Percentiles rank a stretch among this genome's conserved stretches.
Conservation (phyloP, 2,797 vertebrate species). For the Neosalanx taihuensis region DNA sequence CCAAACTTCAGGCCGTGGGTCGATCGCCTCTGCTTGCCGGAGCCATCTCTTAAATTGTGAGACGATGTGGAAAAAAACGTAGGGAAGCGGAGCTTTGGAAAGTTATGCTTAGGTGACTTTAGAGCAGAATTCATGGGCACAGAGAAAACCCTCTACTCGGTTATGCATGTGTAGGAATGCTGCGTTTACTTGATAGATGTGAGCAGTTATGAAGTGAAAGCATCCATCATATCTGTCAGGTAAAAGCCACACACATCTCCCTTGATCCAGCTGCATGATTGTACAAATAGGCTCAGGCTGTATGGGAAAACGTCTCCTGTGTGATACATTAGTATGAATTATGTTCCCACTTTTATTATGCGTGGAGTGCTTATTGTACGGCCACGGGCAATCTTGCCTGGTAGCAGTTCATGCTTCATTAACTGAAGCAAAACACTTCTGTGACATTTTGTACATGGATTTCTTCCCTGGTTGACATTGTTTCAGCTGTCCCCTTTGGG, state of each 20-base stretch:
- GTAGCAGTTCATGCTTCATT: slow-evolving; percentile 66
- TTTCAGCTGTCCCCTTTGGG: slow-evolving; percentile 50
- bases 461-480: slow-evolving; percentile 47
- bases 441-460: slow-evolving; percentile 53
- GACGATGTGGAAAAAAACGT: not conserved
- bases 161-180: not conserved
- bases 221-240: slow-evolving; percentile 4
- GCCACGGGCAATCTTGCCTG: slow-evolving; percentile 51
- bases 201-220: not conserved
- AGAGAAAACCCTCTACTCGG: not conserved
- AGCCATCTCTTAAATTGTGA: slow-evolving; percentile 22
- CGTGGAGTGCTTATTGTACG: slow-evolving; percentile 44
- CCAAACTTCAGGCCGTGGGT: slow-evolving; percentile 28
- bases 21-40: slow-evolving; percentile 29
- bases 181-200: slow-evolving; percentile 6
- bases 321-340: slow-evolving; percentile 45
- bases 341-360: slow-evolving; percentile 50
- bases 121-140: not conserved
- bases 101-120: slow-evolving; percentile 8
- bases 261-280: slow-evolving; percentile 12
- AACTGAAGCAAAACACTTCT: slow-evolving; percentile 57
- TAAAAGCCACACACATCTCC: slow-evolving; percentile 21
- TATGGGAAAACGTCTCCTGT: slow-evolving; percentile 46
- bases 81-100: not conserved
- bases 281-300: slow-evolving; percentile 35